Percentiles rank a stretch among this genome's conserved stretches.
phyloP scores from a whole-genome alignment of 2,888 invertebrate genomes.

The Disparrhopalites patrizii region DNA sequence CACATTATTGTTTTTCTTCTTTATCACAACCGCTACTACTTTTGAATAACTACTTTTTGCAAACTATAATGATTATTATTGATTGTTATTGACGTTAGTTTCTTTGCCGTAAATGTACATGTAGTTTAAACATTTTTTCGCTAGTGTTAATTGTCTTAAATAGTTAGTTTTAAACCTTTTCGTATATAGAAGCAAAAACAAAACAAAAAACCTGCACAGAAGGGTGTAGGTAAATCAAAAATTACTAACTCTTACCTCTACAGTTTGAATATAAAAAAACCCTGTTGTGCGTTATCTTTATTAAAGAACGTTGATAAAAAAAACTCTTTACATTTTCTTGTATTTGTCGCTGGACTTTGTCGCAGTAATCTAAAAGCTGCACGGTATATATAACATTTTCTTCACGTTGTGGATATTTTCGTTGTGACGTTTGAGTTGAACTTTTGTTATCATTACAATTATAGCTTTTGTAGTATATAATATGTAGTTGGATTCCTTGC shows the following conservation, averaged over 20 bases:
- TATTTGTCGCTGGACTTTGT: not conserved
- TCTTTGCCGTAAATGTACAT: constrained; percentile 15
- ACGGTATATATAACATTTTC: too few relatives aligned
- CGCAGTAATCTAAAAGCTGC: too few relatives aligned
- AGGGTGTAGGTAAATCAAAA: not conserved
- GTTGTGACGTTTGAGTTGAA: not conserved
- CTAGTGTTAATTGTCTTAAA: constrained; percentile 20
- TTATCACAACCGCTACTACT: too few relatives aligned
- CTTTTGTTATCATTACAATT: constrained; percentile 7
- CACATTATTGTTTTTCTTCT: too few relatives aligned
- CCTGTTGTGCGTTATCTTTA: constrained; percentile 1
- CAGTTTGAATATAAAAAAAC: not conserved
- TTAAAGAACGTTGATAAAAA: not conserved
- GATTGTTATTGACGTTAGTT: not conserved
- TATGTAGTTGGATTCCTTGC: constrained; percentile 19
- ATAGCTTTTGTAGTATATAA: constrained; percentile 17
- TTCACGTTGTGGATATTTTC: too few relatives aligned
- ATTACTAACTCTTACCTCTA: not conserved
- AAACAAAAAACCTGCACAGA: too few relatives aligned
- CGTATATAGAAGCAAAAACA: not conserved
- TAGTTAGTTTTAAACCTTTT: constrained; percentile 16
- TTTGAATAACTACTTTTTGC: too few relatives aligned
- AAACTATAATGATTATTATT: too few relatives aligned
- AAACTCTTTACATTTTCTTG: not conserved
- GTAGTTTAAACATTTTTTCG: constrained; percentile 17